Conservation (phyloP, 2,113 vertebrate species). For the Acanthisitta chloris region DNA sequence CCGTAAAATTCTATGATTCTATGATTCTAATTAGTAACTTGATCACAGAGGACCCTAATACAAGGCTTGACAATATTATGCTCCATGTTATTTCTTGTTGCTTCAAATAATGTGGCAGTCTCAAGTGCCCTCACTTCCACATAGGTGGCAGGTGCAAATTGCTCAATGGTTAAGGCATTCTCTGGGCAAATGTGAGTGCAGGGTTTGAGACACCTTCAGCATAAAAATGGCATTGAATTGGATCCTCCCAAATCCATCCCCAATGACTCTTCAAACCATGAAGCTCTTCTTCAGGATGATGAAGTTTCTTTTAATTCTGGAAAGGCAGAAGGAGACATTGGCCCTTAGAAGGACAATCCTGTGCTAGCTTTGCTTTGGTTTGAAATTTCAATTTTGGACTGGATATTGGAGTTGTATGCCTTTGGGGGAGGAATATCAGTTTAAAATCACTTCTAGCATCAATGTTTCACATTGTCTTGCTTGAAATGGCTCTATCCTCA, state of each 20-base stretch:
- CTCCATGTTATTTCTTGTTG: background rate
- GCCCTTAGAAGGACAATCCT: background rate
- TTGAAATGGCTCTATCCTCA: background rate
- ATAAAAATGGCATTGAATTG: background rate
- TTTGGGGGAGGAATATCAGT: background rate
- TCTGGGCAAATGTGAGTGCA: background rate
- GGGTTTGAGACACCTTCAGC: background rate
- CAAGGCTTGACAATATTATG: background rate
- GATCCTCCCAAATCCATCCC: background rate
- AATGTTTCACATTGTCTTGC: background rate
- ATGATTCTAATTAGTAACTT: background rate
- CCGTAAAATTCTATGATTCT: too few relatives aligned
- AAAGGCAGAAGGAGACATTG: background rate
- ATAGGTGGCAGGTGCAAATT: background rate
- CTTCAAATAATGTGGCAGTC: background rate
- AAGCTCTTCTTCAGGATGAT: background rate
- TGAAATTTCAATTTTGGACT: background rate
- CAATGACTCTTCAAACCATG: background rate
- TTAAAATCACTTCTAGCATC: background rate
- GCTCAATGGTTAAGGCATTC: background rate
- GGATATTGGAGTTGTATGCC: background rate
- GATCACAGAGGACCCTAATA: background rate
- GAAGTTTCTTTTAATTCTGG: background rate
- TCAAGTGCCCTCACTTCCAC: background rate
- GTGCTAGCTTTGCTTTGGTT: background rate